These are phyloP conservation scores for Crocuta crocuta DNA, from an alignment of 2,113 vertebrate species.

Conservation along the genomic window DNA sequence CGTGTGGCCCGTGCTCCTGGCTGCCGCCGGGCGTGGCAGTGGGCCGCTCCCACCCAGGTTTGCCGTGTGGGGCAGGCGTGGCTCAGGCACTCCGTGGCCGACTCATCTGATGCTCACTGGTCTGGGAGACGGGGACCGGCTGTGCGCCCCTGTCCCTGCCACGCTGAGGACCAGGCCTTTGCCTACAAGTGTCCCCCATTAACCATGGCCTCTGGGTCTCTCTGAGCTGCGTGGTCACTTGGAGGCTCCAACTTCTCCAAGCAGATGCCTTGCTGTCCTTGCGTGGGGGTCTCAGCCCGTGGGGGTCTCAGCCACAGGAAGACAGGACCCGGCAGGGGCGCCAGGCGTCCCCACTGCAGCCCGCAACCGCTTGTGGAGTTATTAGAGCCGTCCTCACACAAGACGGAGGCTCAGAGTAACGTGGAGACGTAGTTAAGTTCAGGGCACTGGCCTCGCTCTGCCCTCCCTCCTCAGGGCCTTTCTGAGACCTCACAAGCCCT, in stretches of 20 bases:
- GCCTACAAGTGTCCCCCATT: background rate
- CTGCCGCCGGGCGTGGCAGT: constrained; percentile 65
- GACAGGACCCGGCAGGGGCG: accelerated
- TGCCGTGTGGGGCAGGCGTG: no score
- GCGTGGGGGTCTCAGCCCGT: background rate
- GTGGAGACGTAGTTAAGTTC: no score
- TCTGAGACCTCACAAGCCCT: background rate
- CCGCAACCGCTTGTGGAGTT: background rate
- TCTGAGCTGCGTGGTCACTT: background rate
- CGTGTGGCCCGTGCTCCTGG: background rate
- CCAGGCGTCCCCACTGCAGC: accelerated
- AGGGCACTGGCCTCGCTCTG: background rate
- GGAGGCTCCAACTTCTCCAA: accelerated
- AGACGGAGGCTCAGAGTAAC: background rate
- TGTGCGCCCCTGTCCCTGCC: background rate
- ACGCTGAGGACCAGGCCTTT: background rate
- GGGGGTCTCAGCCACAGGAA: background rate
- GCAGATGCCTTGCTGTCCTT: accelerated
- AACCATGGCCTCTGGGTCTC: background rate
- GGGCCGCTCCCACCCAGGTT: constrained; percentile 44
- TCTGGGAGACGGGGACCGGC: background rate
- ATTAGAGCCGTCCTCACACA: background rate
- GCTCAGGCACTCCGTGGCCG: background rate
- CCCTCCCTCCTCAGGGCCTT: background rate
- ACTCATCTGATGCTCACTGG: background rate